Conservation (phyloP, 2,113 vertebrate species). For the Pelvicachromis taeniatus region DNA sequence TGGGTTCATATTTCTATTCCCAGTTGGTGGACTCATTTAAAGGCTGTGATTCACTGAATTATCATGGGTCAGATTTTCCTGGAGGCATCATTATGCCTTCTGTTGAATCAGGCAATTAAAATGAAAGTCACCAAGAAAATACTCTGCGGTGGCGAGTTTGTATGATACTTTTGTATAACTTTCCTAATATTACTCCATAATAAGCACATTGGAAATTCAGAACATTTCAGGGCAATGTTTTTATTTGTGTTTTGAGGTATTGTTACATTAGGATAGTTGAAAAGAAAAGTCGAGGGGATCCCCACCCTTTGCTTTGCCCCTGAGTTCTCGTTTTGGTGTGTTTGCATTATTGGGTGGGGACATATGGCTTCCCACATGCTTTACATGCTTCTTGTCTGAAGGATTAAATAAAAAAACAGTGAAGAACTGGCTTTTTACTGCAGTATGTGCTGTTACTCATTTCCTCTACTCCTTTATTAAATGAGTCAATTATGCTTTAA, state of each 20-base stretch:
- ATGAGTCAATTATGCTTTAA: neutral
- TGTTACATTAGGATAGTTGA: neutral
- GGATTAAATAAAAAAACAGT: neutral
- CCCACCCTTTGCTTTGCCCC: neutral
- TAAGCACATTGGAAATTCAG: neutral
- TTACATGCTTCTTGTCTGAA: neutral
- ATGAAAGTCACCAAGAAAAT: neutral
- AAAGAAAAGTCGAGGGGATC: neutral
- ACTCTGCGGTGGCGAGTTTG: neutral
- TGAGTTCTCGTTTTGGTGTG: neutral
- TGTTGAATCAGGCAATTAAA: conserved; percentile 28
- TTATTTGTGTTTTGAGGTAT: neutral
- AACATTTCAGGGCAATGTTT: neutral
- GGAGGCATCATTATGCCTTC: conserved; percentile 12
- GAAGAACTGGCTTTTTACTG: neutral
- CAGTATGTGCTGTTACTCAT: neutral
- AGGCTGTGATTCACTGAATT: conserved; percentile 24
- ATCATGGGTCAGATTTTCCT: conserved; percentile 18
- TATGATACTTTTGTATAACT: neutral
- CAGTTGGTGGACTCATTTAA: conserved; percentile 37
- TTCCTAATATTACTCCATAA: neutral
- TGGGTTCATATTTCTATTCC: conserved; percentile 22
- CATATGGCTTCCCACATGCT: neutral
- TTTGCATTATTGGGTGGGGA: neutral
- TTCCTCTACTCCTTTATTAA: neutral